Evolutionary conservation across 30 jellyfish, hydroid and myxozoan species (phyloP).

Genomic region (Chironex yamaguchii): DNA sequence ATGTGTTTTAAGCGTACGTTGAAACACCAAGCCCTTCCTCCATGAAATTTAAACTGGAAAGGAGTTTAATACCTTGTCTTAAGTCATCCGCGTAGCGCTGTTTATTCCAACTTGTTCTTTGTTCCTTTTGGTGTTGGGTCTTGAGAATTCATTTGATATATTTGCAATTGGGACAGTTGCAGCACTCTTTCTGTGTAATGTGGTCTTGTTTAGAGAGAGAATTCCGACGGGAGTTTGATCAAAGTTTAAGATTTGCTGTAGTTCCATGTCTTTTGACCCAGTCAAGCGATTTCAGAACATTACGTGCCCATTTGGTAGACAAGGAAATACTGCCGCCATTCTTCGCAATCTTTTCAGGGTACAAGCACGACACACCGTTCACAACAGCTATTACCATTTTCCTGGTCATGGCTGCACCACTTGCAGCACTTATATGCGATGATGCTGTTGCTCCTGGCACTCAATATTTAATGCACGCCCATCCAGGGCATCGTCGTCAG

Average conservation of each 20-base stretch:
- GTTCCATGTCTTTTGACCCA: conserved; percentile 63
- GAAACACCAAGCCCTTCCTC: too few relatives aligned
- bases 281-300: conserved; percentile 24
- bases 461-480: conserved; percentile 49
- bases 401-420: conserved; percentile 53
- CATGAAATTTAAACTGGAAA: too few relatives aligned
- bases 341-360: conserved; percentile 50
- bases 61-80: too few relatives aligned
- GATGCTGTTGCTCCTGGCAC: conserved; percentile 49
- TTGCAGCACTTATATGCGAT: conserved; percentile 30
- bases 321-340: conserved; percentile 45
- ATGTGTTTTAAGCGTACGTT: too few relatives aligned
- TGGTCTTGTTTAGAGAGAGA: conserved; percentile 25
- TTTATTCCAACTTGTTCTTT: too few relatives aligned
- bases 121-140: too few relatives aligned
- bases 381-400: conserved; percentile 47
- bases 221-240: conserved; percentile 41
- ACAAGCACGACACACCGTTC: conserved; percentile 40
- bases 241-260: conserved; percentile 43
- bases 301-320: conserved; percentile 60
- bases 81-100: too few relatives aligned
- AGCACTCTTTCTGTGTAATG: conserved; percentile 30
- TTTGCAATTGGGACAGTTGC: conserved; percentile 60
- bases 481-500: conserved; percentile 38
- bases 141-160: too few relatives aligned